Percentiles rank a stretch among this genome's conserved stretches.
phyloP scores from a whole-genome alignment of 2,797 vertebrate species.

The Apogon hyalosoma region DNA sequence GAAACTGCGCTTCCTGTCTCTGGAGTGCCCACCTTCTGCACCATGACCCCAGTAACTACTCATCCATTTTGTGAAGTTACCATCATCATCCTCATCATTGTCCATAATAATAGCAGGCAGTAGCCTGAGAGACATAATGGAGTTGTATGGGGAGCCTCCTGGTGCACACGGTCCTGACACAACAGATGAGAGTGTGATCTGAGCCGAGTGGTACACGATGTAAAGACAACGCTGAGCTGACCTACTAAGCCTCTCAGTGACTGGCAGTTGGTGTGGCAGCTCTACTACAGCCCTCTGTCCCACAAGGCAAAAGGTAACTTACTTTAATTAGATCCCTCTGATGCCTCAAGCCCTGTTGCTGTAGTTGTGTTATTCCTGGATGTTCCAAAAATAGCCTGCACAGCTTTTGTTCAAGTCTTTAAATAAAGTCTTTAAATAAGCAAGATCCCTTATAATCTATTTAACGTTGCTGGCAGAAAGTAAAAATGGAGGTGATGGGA shows the following conservation, averaged over 20 bases:
- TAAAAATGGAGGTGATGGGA: conserved; percentile 45
- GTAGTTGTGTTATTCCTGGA: conserved; percentile 67
- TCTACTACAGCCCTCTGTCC: conserved; percentile 39
- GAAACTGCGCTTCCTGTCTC: conserved; percentile 84
- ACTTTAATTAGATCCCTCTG: conserved; percentile 62
- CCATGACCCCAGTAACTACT: conserved; percentile 97
- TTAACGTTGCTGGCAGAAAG: conserved; percentile 69
- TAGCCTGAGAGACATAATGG: conserved; percentile 81
- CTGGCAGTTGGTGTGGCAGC: conserved; percentile 18
- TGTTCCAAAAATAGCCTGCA: conserved; percentile 67
- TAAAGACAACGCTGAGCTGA: conserved; percentile 49
- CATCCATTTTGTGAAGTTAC: conserved; percentile 98
- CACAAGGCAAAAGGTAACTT: conserved; percentile 40
- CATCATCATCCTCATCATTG: conserved; percentile 93
- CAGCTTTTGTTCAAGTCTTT: conserved; percentile 77
- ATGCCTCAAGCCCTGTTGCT: conserved; percentile 30
- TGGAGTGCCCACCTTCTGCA: conserved; percentile 60
- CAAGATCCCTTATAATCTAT: conserved; percentile 83
- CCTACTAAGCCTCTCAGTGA: conserved; percentile 47
- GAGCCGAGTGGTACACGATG: conserved; percentile 13
- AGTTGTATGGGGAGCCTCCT: conserved; percentile 49
- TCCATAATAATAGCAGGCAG: conserved; percentile 86
- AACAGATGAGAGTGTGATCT: conserved; percentile 31
- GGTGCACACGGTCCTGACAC: conserved; percentile 31
- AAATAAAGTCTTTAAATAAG: conserved; percentile 88